These are phyloP conservation scores for Neoascia interrupta DNA, from an alignment of 2,888 invertebrate genomes.

Conservation along the genomic window DNA sequence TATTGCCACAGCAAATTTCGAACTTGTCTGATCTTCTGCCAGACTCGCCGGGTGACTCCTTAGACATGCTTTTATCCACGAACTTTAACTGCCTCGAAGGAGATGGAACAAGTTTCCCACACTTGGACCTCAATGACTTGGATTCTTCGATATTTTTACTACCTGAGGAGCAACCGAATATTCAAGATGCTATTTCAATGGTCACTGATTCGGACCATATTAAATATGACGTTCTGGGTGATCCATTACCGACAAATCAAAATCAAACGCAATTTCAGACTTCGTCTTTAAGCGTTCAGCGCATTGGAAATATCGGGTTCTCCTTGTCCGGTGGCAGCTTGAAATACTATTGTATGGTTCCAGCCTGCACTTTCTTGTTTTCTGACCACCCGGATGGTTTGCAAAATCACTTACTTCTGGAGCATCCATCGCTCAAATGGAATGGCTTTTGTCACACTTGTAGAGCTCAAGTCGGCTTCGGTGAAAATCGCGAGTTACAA, in stretches of 20 bases:
- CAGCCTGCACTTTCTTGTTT: constrained; percentile 75
- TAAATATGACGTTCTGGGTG: constrained; percentile 36
- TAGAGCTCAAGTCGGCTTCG: constrained; percentile 72
- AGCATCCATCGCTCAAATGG: constrained; percentile 80
- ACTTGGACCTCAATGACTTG: constrained; percentile 53
- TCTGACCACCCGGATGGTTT: constrained; percentile 75
- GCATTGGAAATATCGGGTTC: constrained; percentile 74
- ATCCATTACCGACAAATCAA: neutral
- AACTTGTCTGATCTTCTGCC: constrained; percentile 71
- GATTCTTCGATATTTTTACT: constrained; percentile 46
- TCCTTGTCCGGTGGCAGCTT: constrained; percentile 46
- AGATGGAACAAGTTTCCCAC: constrained; percentile 49
- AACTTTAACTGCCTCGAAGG: constrained; percentile 54
- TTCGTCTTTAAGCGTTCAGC: constrained; percentile 41
- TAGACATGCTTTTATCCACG: constrained; percentile 41
- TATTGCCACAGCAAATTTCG: constrained; percentile 33
- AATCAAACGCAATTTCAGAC: neutral
- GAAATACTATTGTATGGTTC: constrained; percentile 75
- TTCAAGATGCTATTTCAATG: constrained; percentile 72
- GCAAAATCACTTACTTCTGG: constrained; percentile 75
- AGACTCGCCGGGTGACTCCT: constrained; percentile 64
- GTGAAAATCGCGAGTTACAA: constrained; percentile 72
- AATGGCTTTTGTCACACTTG: constrained; percentile 82
- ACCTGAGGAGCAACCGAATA: constrained; percentile 70
- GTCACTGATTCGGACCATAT: constrained; percentile 69